These are phyloP conservation scores for Trichopoda pennipes DNA, from an alignment of 2,888 invertebrate genomes.

Conservation along the genomic window DNA sequence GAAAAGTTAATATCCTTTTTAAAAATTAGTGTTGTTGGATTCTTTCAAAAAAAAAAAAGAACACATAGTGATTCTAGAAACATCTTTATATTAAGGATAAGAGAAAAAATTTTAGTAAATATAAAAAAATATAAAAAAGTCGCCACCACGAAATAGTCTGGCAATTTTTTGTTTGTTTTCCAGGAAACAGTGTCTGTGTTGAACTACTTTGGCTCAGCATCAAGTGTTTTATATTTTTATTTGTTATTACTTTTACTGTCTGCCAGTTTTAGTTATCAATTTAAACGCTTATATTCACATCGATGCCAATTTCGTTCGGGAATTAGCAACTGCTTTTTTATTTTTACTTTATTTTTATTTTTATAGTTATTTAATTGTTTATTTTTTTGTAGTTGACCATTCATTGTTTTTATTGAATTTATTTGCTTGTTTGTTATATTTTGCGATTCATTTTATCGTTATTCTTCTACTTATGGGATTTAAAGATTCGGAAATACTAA, in stretches of 20 bases:
- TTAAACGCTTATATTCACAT: neutral
- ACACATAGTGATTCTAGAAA: no score
- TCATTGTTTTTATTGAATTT: constrained; percentile 34
- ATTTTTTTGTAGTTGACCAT: constrained; percentile 46
- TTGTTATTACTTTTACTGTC: constrained; percentile 34
- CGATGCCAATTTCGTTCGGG: constrained; percentile 27
- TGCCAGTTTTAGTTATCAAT: constrained; percentile 16
- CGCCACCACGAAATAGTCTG: no score
- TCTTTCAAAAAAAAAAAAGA: no score
- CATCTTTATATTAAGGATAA: no score
- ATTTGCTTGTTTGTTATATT: constrained; percentile 3
- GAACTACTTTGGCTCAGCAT: constrained; percentile 41
- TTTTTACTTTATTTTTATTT: constrained; percentile 34
- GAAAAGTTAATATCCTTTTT: no score
- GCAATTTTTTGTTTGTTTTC: neutral
- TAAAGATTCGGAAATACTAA: constrained; percentile 40
- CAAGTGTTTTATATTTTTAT: constrained; percentile 53
- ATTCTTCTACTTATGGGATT: constrained; percentile 40
- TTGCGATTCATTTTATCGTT: neutral
- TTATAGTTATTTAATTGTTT: constrained; percentile 60
- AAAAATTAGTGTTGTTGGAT: no score
- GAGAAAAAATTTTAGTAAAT: no score
- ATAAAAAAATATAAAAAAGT: no score
- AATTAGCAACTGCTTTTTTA: constrained; percentile 22
- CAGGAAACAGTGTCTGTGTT: constrained; percentile 12